Base-by-base conservation (phyloP, 2,797 vertebrate genomes). In the Holocentrus rufus region DNA sequence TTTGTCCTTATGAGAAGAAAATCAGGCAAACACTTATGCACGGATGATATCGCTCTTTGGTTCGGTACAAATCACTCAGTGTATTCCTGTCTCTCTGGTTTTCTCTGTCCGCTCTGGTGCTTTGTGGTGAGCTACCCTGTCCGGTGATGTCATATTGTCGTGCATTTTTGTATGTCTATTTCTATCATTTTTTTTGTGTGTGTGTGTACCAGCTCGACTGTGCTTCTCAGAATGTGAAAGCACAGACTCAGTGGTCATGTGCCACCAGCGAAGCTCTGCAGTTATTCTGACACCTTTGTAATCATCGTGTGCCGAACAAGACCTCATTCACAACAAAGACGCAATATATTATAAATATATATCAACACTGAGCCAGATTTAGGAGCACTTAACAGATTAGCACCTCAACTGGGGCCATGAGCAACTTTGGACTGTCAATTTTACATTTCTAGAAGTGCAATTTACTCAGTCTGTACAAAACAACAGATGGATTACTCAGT, bases 61-160 rank as follows among this genome's bases (percentile, higher is more conserved):
- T 82, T 89, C 83, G 86, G 65, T 87, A 82, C 60, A 83, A 80
- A 65, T 66, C 8, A 6, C 44, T 73, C 69, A 62, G 73, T 87
- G 61, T 84, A 42, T 72, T 71, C 74, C 60, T 76, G 73, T 73
- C 80, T 83, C 58, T 81, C 74, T 82, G 63, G 72, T 74, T 88
- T 72, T 78, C 66, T 85, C 65, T 86, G 67, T 85, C 74, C 70
- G 79, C 78, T 85, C 66, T 89, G 85, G 82, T 92, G 88, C 86
- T 91, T 89, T 74, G 65, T 87, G 84, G 78, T 92, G 77, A 87
- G 64, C 79, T 84, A 74, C 75, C 81, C 77, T 59, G 76, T 84
- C 76, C 81, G 64, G 80, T 90, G 82, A 81, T 84, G 81, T 90
- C 85, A 85, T 80, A 81, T 55, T 66, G 73, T 87, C 72, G 71